Percentiles rank a stretch among this genome's conserved stretches.
These are phyloP conservation scores for Lophura nycthemera DNA, from an alignment of 2,113 vertebrate species.

Conservation along the genomic window DNA sequence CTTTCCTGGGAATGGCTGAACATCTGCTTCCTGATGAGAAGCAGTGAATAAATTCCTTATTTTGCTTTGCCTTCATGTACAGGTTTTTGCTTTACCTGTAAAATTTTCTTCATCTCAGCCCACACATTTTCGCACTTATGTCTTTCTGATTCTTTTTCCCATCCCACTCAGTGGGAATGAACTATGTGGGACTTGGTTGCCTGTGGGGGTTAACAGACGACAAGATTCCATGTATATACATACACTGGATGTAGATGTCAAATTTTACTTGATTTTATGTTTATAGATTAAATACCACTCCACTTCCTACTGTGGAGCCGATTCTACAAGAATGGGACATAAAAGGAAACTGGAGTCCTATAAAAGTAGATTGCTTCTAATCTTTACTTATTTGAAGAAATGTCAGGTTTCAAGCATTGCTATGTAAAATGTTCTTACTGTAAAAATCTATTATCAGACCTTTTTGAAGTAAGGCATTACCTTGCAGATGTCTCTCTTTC, in stretches of 20 bases:
- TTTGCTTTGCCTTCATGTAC: neutral
- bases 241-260: neutral
- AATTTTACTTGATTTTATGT: neutral
- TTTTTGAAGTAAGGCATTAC: neutral
- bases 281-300: neutral
- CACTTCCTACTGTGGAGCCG: neutral
- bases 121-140: neutral
- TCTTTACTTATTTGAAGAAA: neutral
- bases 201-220: neutral
- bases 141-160: rapidly evolving
- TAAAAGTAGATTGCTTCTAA: neutral
- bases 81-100: neutral
- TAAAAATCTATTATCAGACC: neutral
- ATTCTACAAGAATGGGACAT: neutral
- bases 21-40: neutral
- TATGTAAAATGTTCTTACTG: neutral
- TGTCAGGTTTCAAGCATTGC: neutral
- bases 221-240: neutral
- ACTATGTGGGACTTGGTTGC: neutral
- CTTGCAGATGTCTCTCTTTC: neutral
- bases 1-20: neutral
- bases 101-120: neutral
- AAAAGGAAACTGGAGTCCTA: neutral
- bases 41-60: neutral
- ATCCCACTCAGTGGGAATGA: rapidly evolving